Evolutionary conservation across 1,140 invertebrate species (phyloP).

Genomic region (Hylaeus volcanicus): DNA sequence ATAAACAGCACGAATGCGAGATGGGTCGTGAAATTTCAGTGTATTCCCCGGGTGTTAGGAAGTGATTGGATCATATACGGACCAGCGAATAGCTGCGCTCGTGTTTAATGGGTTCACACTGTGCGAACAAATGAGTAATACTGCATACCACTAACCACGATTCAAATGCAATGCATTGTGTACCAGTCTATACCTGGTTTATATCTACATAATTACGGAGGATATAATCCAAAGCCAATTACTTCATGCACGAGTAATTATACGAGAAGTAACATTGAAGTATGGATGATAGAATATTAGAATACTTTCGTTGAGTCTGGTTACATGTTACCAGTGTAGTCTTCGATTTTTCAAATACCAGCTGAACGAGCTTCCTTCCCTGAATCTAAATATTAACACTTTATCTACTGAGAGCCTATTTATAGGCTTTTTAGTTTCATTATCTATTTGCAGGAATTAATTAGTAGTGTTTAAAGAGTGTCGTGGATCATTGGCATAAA

Average conservation of each 20-base stretch:
- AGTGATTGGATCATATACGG: conserved; percentile 53
- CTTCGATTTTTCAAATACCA: too few species aligned
- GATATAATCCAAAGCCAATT: conserved; percentile 45
- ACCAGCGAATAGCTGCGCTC: conserved; percentile 42
- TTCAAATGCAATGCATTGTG: conserved; percentile 41
- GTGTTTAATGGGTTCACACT: conserved; percentile 49
- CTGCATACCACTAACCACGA: conserved; percentile 38
- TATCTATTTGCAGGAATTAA: too few species aligned
- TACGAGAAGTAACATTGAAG: conserved; percentile 31
- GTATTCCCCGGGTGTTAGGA: conserved; percentile 44
- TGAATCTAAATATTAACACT: not conserved
- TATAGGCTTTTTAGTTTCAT: too few species aligned
- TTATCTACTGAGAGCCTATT: too few species aligned
- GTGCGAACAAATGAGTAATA: conserved; percentile 46
- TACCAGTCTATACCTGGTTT: conserved; percentile 19
- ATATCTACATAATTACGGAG: conserved; percentile 20
- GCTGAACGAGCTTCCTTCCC: not conserved
- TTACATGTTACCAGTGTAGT: not conserved
- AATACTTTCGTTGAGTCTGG: not conserved
- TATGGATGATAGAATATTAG: not conserved
- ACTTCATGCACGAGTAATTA: conserved; percentile 41
- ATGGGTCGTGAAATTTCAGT: conserved; percentile 41
- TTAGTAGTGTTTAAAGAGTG: too few species aligned
- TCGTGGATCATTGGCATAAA: too few species aligned
- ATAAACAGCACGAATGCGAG: conserved; percentile 26